These are phyloP conservation scores for Drosophila maculinotata DNA, from an alignment of 2,888 invertebrate species.

Conservation along the genomic window DNA sequence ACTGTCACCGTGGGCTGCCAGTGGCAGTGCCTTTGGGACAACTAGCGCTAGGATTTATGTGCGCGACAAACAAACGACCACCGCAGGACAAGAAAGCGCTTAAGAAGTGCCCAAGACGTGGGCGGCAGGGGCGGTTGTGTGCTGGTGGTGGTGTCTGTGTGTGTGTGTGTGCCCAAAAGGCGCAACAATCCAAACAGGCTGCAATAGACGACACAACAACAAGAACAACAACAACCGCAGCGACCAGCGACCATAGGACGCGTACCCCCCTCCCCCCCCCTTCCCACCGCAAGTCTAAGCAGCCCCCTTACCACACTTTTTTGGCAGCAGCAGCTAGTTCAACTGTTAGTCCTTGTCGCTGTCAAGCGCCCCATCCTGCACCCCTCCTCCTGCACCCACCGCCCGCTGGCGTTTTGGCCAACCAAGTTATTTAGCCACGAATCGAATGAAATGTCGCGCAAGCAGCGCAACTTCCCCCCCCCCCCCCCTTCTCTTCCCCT, in stretches of 20 bases:
- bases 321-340: slow-evolving; percentile 1
- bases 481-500: background rate
- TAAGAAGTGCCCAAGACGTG: slow-evolving; percentile 63
- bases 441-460: slow-evolving; percentile 74
- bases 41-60: slow-evolving; percentile 81
- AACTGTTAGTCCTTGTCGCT: slow-evolving; percentile 13
- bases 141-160: background rate
- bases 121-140: background rate
- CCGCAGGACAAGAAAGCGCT: slow-evolving; percentile 83
- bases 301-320: background rate
- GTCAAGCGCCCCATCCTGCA: background rate
- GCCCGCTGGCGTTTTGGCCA: slow-evolving; percentile 62
- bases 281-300: slow-evolving; percentile 5
- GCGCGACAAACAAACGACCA: slow-evolving; percentile 83
- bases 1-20: slow-evolving; percentile 76
- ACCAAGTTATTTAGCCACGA: slow-evolving; percentile 76
- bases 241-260: slow-evolving; percentile 57
- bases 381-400: background rate
- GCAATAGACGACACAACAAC: slow-evolving; percentile 61
- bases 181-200: slow-evolving; percentile 76
- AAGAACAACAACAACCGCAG: slow-evolving; percentile 18
- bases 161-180: slow-evolving; percentile 29
- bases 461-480: slow-evolving; percentile 22
- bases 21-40: slow-evolving; percentile 83
- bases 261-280: background rate